These are phyloP conservation scores for Nasonia vitripennis DNA, from an alignment of 1,140 invertebrate genomes.

Conservation along the genomic window DNA sequence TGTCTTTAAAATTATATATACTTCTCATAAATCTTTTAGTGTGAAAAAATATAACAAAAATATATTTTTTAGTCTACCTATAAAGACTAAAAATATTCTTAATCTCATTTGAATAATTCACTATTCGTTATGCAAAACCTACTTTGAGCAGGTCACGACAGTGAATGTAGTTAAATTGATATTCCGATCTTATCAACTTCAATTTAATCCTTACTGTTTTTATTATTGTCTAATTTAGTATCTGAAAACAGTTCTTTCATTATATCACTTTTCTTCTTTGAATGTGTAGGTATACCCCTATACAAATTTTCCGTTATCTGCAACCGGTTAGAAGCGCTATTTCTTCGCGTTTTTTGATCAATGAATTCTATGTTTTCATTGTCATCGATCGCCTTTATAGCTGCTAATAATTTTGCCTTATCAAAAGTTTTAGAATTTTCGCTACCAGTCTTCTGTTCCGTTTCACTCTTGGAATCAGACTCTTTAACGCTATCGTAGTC, in stretches of 20 bases:
- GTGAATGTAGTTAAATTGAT: slow-evolving; percentile 13
- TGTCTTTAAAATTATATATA: not conserved
- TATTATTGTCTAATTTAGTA: slow-evolving; percentile 44
- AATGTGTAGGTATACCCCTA: slow-evolving; percentile 66
- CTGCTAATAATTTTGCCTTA: slow-evolving; percentile 79
- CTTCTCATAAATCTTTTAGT: slow-evolving; percentile 17
- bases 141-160: slow-evolving; percentile 39
- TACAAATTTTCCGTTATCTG: slow-evolving; percentile 72
- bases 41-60: slow-evolving; percentile 51
- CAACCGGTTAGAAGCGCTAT: slow-evolving; percentile 57
- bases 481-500: not conserved
- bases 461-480: not conserved
- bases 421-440: slow-evolving; percentile 65
- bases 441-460: slow-evolving; percentile 1
- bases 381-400: slow-evolving; percentile 80
- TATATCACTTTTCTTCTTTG: slow-evolving; percentile 65
- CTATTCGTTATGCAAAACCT: slow-evolving; percentile 35
- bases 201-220: slow-evolving; percentile 7
- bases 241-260: slow-evolving; percentile 70
- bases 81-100: slow-evolving; percentile 46
- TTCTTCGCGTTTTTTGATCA: slow-evolving; percentile 58
- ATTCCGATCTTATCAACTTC: not conserved
- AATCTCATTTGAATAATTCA: not conserved
- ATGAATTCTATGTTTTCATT: slow-evolving; percentile 75
- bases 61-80: slow-evolving; percentile 38